These are phyloP conservation scores for Parazoanthus swiftii DNA, from an alignment of 92 coral and sea anemone genomes.

Conservation along the genomic window DNA sequence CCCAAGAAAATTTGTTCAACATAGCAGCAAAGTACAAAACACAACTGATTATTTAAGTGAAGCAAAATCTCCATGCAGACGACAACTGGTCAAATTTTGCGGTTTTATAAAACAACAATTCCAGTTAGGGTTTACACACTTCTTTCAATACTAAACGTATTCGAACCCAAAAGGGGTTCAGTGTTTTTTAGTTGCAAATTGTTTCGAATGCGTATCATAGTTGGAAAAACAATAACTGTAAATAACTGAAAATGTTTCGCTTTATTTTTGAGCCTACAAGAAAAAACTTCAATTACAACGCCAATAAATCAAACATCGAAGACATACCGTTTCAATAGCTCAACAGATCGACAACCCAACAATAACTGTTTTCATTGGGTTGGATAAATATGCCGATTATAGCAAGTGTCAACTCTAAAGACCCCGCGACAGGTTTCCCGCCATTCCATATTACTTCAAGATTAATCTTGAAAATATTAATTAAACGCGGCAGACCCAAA, in stretches of 20 bases:
- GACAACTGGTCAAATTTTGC: background rate
- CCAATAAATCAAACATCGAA: conserved; percentile 12
- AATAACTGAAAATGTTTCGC: background rate
- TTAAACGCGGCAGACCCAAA: conserved; percentile 32
- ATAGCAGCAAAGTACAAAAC: no score
- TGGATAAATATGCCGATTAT: conserved; percentile 10
- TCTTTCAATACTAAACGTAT: background rate
- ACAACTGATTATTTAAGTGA: background rate
- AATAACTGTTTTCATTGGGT: conserved; percentile 1
- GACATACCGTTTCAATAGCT: background rate
- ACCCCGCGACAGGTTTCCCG: conserved; percentile 18
- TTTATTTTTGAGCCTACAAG: background rate
- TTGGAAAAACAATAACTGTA: background rate
- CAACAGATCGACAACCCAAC: conserved; percentile 20
- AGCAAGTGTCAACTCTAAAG: background rate
- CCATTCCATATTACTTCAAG: conserved; percentile 21
- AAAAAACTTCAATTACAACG: background rate
- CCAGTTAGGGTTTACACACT: background rate
- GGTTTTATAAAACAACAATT: background rate
- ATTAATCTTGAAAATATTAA: conserved; percentile 30
- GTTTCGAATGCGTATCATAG: background rate
- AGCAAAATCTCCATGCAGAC: background rate
- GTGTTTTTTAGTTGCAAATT: background rate
- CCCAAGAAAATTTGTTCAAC: background rate
- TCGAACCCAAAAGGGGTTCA: background rate